phyloP scores from a whole-genome alignment of 23 tunicate genomes.

The Trididemnum clinides region DNA sequence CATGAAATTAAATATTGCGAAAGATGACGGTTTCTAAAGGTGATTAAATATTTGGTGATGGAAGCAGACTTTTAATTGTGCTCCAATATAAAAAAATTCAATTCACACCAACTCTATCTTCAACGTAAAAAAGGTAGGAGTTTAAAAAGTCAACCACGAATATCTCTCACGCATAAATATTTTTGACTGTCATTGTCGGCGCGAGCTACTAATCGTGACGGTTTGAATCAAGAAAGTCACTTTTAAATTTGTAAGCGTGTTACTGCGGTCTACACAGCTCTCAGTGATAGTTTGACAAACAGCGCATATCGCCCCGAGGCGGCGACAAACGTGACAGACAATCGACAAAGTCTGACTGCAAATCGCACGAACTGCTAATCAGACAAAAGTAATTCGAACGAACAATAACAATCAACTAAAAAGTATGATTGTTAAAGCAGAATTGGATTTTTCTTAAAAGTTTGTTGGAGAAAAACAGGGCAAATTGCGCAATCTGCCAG shows the following conservation, averaged over 20 bases:
- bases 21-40: no score
- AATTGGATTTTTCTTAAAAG: no score
- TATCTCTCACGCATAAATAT: slow-evolving; percentile 1
- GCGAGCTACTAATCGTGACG: slow-evolving; percentile 10
- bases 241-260: neutral
- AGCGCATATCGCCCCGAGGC: neutral
- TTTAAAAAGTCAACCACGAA: neutral
- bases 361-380: neutral
- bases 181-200: neutral
- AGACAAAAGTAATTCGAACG: neutral
- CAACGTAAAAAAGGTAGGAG: no score
- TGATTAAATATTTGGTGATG: no score
- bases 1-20: no score
- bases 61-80: no score
- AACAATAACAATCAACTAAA: neutral
- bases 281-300: neutral
- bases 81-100: no score
- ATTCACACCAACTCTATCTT: no score
- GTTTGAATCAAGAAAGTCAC: neutral
- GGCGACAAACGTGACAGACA: neutral
- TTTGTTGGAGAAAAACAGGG: no score
- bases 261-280: neutral
- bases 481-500: no score
- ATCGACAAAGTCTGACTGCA: neutral
- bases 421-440: no score